Conservation (phyloP, 2,888 invertebrate species). For the Cynaeus angustus region DNA sequence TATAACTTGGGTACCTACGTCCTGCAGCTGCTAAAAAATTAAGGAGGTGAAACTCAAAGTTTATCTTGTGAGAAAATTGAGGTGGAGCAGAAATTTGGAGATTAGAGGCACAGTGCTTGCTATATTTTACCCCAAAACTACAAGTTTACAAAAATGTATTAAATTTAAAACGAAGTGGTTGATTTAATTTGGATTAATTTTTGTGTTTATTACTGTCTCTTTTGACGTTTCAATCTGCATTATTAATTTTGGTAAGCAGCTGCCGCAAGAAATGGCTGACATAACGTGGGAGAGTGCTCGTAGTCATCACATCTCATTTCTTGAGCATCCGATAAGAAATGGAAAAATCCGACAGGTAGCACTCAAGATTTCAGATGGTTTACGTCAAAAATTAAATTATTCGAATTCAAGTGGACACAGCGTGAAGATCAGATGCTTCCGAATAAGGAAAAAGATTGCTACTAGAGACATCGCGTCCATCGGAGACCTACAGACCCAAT, state of each 20-base stretch:
- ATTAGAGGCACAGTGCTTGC: too few species aligned
- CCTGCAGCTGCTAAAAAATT: constrained; percentile 15
- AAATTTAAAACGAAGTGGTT: background rate
- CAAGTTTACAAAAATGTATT: too few species aligned
- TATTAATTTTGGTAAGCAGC: constrained; percentile 11
- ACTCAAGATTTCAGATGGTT: constrained; percentile 23
- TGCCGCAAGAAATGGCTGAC: constrained; percentile 12
- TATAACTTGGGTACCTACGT: constrained; percentile 1
- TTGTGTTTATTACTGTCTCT: background rate
- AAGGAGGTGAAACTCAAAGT: background rate
- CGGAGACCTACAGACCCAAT: constrained; percentile 50
- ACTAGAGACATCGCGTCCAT: constrained; percentile 29
- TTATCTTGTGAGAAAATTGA: background rate
- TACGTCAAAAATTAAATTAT: constrained; percentile 29
- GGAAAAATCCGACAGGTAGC: constrained; percentile 14
- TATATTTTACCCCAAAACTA: too few species aligned
- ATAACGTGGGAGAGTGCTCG: constrained; percentile 12
- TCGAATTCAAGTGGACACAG: constrained; percentile 1
- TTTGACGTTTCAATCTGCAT: constrained; percentile 3
- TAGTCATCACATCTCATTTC: constrained; percentile 2
- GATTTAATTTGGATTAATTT: background rate
- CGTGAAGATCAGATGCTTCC: constrained; percentile 15
- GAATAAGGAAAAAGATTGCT: constrained; percentile 37
- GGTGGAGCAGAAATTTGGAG: too few species aligned
- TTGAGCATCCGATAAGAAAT: background rate